Evolutionary conservation across 2,113 vertebrate species (phyloP), one percentile per base, ranked within the genome.

Genomic region (Lophochroa leadbeateri): DNA sequence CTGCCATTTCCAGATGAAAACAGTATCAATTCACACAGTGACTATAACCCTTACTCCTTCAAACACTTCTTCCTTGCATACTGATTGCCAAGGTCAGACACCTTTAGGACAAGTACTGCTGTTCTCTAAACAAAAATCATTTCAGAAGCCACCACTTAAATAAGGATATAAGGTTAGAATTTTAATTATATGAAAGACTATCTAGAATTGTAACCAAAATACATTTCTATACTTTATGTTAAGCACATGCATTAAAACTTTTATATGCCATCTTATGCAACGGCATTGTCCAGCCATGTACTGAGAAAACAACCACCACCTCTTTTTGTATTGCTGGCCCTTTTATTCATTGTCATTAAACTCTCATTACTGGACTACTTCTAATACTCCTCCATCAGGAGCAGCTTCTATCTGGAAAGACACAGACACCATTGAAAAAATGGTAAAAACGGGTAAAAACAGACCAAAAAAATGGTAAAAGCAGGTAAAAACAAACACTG

Each of bases 211-310:
- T 29, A 87, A 69, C 3, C 17, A 41, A 69, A 90, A 65, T 5
- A 13, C 19, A 43, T 31, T 90, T 90, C 14, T 43, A 60, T 2
- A 23, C 25, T 49, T 60, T 33, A 7, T n/a, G 19, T 17, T 57
- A 60, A 0, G 0, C 7, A 13, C 11, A 19, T 6, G 6, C 2
- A 44, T 37, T 16, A 49, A 50, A 77, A 81, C 9, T 50, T 61
- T 4, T 5, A 17, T 5, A 43, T 17, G 1, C 28, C 13, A 72
- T 46, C 19, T n/a, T 17, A 41, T 0, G 2, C 11, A 31, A 4
- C 2, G 28, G 16, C 18, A 68, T 19, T 67, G 10, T 24, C 29
- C 37, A 13, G 12, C 7, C 55, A 49, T 0, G 0, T 4, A 20
- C 2, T 13, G 53, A 76, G 63, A 63, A 43, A 37, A 43, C 7